Evolutionary conservation across 2,797 vertebrate genomes (phyloP).

Genomic region (Trichosurus vulpecula): DNA sequence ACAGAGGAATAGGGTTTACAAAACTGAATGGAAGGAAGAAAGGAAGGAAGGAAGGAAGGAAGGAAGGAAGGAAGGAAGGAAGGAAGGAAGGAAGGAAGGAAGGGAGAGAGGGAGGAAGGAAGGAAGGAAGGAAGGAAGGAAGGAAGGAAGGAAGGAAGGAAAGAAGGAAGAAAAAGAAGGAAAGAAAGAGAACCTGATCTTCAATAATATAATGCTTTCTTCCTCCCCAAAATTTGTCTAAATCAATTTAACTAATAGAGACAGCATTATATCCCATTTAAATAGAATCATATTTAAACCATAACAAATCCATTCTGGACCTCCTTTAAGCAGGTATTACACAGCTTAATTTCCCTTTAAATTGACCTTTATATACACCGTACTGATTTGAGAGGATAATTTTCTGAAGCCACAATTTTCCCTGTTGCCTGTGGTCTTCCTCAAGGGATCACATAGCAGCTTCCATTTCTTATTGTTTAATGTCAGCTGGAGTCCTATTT

Average conservation of each 20-base stretch:
- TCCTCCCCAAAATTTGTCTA: background rate
- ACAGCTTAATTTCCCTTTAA: background rate
- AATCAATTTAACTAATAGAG: background rate
- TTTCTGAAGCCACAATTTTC: conserved; percentile 51
- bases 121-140: no score
- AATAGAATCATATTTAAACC: conserved; percentile 10
- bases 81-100: no score
- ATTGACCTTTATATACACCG: conserved; percentile 26
- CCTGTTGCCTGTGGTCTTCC: conserved; percentile 48
- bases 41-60: no score
- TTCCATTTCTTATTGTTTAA: conserved; percentile 68
- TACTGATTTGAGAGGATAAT: background rate
- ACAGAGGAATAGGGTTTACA: background rate
- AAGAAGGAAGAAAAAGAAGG: no score
- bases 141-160: no score
- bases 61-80: no score
- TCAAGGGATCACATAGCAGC: conserved; percentile 38
- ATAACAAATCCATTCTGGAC: background rate
- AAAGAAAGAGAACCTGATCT: background rate
- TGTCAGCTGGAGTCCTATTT: conserved; percentile 67
- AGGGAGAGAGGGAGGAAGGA: no score
- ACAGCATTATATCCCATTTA: background rate
- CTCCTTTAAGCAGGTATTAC: background rate
- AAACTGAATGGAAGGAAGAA: background rate
- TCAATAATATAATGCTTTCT: background rate